Evolutionary conservation across 2,113 vertebrate species (phyloP), one percentile per base, ranked within the genome.

Genomic region (Chloropsis hardwickii): DNA sequence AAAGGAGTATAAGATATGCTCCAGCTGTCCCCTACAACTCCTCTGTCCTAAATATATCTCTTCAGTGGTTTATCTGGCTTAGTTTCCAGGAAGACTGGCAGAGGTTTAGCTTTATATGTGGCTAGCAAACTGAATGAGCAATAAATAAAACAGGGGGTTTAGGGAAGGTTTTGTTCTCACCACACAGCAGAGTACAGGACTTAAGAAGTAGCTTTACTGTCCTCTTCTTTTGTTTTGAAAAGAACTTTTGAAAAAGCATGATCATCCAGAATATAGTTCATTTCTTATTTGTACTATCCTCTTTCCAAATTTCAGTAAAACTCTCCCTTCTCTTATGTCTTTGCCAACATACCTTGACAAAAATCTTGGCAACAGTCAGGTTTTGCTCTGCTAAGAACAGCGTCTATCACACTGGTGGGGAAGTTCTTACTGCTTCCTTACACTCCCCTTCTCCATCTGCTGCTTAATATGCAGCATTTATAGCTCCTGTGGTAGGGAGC

Each of bases 21-120:
- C 70, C 94, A 95, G 88, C 95, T 97, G 95, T 93, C 86, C 81
- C 66, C 58, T 81, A 51, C 60, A 78, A 48, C 42, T 83, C 40
- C 67, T 86, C 67, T 3, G 0, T 70, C 45, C 77, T 94, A 95
- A 94, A 95, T 95, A 96, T 92, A 97, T 60, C 94, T 88, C 80
- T 83, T 85, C 33, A 35, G 57, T 87, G 48, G 31, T 74, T 86
- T 91, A 51, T 29, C 50, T 92, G 96, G 33, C 80, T 93, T 54
- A 23, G 39, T 94, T 97, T 96, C 86, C 91, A 94, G 88, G 78
- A 97, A 90, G 80, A 86, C 79, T n/a, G 88, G 53, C 47, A 94
- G 79, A 94, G 45, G 57, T 90, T 91, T 81, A 89, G 33, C 40
- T 91, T 90, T 94, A 53, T 45, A 58, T 58, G 47, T 21, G 37